phyloP scores from a whole-genome alignment of 2,888 invertebrate species.

The Apeira syringaria region DNA sequence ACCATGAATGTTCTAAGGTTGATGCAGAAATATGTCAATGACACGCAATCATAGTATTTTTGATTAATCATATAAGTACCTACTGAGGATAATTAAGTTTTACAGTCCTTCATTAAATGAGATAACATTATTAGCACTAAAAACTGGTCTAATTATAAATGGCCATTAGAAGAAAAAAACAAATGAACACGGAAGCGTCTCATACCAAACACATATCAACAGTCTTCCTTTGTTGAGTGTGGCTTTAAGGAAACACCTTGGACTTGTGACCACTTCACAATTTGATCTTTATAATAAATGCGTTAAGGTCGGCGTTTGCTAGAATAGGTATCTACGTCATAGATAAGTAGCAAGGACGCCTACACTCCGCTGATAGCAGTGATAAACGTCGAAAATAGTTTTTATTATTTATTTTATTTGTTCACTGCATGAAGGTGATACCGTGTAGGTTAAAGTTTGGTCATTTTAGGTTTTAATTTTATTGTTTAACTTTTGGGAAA shows the following conservation, averaged over 20 bases:
- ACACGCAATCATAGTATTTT: too few relatives aligned
- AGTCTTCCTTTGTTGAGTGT: slow-evolving; percentile 47
- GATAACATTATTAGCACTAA: background rate
- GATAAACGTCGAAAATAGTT: slow-evolving; percentile 31
- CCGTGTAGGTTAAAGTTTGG: slow-evolving; percentile 23
- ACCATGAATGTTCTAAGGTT: too few relatives aligned
- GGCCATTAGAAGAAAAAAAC: slow-evolving; percentile 36
- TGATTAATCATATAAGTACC: too few relatives aligned
- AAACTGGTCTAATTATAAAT: slow-evolving; percentile 19
- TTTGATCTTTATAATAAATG: slow-evolving; percentile 8
- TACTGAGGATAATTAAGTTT: too few relatives aligned
- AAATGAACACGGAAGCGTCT: slow-evolving; percentile 44
- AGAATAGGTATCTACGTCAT: slow-evolving; percentile 13
- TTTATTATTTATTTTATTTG: slow-evolving; percentile 16
- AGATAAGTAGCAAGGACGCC: slow-evolving; percentile 32
- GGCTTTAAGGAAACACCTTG: slow-evolving; percentile 52
- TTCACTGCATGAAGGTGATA: slow-evolving; percentile 25
- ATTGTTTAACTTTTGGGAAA: slow-evolving; percentile 1
- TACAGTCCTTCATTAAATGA: background rate
- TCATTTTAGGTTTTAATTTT: background rate
- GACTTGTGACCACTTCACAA: slow-evolving; percentile 26
- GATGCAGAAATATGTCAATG: too few relatives aligned
- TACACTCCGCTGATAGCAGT: slow-evolving; percentile 29
- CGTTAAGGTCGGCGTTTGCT: slow-evolving; percentile 9
- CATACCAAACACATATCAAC: slow-evolving; percentile 41